Base-by-base conservation (phyloP, 2,797 vertebrate genomes). In the Hapalemur alaotrensis region DNA sequence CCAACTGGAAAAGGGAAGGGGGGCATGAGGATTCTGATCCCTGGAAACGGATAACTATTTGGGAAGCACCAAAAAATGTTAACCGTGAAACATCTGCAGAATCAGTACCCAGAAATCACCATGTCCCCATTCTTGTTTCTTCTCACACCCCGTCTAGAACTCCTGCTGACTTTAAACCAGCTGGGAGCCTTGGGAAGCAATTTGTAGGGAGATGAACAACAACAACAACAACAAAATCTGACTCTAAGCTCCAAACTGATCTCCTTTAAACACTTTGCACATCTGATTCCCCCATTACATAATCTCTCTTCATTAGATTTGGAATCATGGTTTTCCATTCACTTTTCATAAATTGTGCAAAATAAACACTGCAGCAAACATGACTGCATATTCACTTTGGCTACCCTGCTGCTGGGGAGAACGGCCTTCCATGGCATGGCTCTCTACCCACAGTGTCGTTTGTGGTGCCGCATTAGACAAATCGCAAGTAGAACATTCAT, bases 401-500 rank as follows among this genome's bases (percentile, higher is more conserved):
- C 84, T 20, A 2, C 10, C 15, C 6, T 1, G 17, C 70, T 80
- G 12, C 78, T 63, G 23, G 43, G 70, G 2, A 52, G 81, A 78
- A 15, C 14, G 12, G 46, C 54, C 80, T 91, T 17, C 38, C 76
- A 18, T 0, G 0, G 5, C 38, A 5, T 1, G 15, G 61, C 32
- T 46, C 52, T 69, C 70, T 54, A 69, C n/a, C 17, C 48, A 14
- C 1, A 11, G 63, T 1, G 13, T 11, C 38, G 52, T 54, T 57
- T 15, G 43, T 4, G 22, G 52, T 18, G 8, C 23, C 18, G 6
- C 32, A 2, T 13, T 12, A 52, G 89, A 65, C 75, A 70, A n/a
- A 30, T 0, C 10, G 0, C 41, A 4, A 43, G 90, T 3, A 78
- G 61, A 54, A 69, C 0, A 0, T 2, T 13, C 18, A 63, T 50